These are phyloP conservation scores for Clostera curtula DNA, from an alignment of 2,888 invertebrate species.

Conservation along the genomic window DNA sequence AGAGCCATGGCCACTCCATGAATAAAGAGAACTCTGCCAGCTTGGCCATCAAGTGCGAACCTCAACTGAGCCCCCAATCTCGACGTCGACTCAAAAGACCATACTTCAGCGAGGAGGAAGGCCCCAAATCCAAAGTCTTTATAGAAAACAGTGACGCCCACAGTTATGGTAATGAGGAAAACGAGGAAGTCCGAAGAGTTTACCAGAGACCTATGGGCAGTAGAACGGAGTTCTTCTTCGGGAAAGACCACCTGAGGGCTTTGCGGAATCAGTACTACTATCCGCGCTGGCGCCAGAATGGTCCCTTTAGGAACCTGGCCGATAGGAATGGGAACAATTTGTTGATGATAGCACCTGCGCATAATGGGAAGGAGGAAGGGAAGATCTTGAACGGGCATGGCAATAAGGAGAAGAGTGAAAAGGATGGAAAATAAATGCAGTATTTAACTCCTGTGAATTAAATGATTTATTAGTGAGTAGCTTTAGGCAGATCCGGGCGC, in stretches of 20 bases:
- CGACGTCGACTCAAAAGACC: constrained; percentile 50
- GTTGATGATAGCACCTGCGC: constrained; percentile 78
- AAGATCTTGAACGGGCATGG: constrained; percentile 20
- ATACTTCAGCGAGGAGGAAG: constrained; percentile 43
- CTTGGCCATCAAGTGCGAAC: constrained; percentile 72
- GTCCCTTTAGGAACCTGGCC: constrained; percentile 59
- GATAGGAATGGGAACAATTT: constrained; percentile 80
- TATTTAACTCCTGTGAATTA: too few species aligned
- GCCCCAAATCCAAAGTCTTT: constrained; percentile 35
- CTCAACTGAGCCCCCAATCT: constrained; percentile 52
- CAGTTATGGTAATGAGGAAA: constrained; percentile 56
- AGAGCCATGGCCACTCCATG: constrained; percentile 56
- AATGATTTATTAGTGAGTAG: too few species aligned
- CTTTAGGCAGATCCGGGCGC: too few species aligned
- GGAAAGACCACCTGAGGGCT: constrained; percentile 53
- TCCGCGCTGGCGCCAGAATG: constrained; percentile 59
- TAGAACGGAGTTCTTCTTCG: constrained; percentile 44
- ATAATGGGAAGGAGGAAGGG: constrained; percentile 37
- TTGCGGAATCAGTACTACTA: constrained; percentile 56
- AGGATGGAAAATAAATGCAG: constrained; percentile 20
- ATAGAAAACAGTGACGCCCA: constrained; percentile 34
- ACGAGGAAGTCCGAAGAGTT: constrained; percentile 43
- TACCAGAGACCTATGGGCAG: constrained; percentile 29
- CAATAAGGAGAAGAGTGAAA: constrained; percentile 24
- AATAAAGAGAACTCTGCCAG: constrained; percentile 63